Evolutionary conservation across 2,113 vertebrate species (phyloP).

Genomic region (Dicentrarchus labrax): DNA sequence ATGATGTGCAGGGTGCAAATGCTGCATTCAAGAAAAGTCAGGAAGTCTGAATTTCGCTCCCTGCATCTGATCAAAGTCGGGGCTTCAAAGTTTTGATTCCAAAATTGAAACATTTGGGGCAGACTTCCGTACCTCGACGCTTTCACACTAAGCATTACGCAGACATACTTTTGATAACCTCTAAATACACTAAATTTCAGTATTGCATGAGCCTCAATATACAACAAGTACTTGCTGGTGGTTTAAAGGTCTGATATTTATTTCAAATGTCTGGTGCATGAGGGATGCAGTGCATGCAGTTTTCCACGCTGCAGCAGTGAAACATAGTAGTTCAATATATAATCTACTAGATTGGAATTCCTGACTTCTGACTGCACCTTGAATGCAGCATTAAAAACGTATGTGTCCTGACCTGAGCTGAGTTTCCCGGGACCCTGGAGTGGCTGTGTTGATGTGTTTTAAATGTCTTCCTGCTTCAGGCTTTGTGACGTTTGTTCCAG

Average conservation of each 20-base stretch:
- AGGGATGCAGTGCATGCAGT: not conserved
- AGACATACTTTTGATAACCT: not conserved
- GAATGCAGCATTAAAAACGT: conserved; percentile 18
- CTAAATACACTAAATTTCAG: not conserved
- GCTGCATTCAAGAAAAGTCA: conserved; percentile 20
- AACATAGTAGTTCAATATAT: not conserved
- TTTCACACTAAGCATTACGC: too few relatives aligned
- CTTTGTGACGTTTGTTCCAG: conserved; percentile 1
- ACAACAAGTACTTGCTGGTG: too few relatives aligned
- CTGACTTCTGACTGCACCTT: conserved; percentile 7
- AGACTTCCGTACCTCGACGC: not conserved
- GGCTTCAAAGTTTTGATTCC: not conserved
- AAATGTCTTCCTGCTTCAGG: conserved; percentile 48
- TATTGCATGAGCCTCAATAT: not conserved
- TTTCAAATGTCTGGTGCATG: not conserved
- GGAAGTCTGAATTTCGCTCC: not conserved
- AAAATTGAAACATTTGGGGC: not conserved
- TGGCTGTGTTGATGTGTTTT: not conserved
- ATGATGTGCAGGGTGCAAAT: conserved; percentile 10
- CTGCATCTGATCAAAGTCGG: not conserved
- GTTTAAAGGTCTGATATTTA: not conserved
- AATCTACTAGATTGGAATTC: not conserved
- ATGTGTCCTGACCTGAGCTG: not conserved
- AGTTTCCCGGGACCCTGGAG: not conserved
- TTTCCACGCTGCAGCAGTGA: not conserved